Evolutionary conservation across 2,113 vertebrate genomes (phyloP).

Genomic region (Gasterosteus aculeatus): DNA sequence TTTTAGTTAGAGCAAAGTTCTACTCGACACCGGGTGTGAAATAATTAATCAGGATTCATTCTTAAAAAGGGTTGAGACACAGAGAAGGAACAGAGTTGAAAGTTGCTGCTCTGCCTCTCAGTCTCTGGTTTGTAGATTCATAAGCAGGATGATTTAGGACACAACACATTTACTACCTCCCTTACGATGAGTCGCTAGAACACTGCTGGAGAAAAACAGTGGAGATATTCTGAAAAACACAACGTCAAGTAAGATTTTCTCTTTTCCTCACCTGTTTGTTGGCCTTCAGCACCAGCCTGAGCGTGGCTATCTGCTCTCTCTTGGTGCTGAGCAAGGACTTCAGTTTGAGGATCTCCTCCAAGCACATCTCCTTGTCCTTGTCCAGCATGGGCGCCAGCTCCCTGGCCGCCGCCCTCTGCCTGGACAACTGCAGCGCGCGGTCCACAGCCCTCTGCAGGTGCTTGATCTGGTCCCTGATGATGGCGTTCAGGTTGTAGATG

Average conservation of each 20-base stretch:
- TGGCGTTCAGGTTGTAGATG: slow-evolving; percentile 98
- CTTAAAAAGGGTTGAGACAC: too few species aligned
- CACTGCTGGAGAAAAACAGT: too few species aligned
- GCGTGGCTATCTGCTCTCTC: slow-evolving; percentile 96
- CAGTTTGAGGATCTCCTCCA: slow-evolving; percentile 98
- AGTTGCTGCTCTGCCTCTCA: too few species aligned
- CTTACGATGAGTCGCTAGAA: too few species aligned
- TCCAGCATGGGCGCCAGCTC: slow-evolving; percentile 93
- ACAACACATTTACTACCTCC: too few species aligned
- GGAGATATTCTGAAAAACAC: too few species aligned
- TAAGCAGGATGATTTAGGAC: too few species aligned
- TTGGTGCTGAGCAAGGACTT: slow-evolving; percentile 98
- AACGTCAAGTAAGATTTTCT: not conserved
- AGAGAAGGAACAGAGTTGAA: too few species aligned
- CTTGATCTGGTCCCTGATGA: slow-evolving; percentile 98
- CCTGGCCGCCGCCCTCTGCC: slow-evolving; percentile 91
- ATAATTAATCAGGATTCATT: too few species aligned
- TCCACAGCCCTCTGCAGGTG: slow-evolving; percentile 97
- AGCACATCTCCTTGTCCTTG: slow-evolving; percentile 95
- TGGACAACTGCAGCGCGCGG: slow-evolving; percentile 92
- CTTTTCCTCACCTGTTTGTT: slow-evolving; percentile 98
- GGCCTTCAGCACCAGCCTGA: slow-evolving; percentile 95
- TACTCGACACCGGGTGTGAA: too few species aligned
- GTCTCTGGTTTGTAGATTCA: too few species aligned
- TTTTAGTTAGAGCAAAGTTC: not conserved